Evolutionary conservation across 92 coral and sea anemone genomes (phyloP).

Genomic region (Palythoa grandis): DNA sequence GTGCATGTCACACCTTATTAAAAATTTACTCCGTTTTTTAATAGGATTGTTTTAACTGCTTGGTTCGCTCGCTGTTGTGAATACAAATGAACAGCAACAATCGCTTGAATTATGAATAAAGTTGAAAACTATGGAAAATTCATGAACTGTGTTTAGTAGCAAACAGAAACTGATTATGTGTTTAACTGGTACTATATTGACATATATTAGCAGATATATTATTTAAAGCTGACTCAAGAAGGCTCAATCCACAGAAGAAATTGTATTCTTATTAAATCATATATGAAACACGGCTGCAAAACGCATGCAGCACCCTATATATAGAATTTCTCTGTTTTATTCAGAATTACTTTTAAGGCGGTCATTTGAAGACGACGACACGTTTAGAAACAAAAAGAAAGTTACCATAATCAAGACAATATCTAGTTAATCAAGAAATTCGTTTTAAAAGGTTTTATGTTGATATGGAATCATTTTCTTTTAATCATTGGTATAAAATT

Average conservation of each 20-base stretch:
- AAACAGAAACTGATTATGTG: too few species aligned
- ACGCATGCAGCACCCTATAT: too few species aligned
- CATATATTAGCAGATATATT: neutral
- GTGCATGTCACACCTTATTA: neutral
- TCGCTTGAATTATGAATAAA: neutral
- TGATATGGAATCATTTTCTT: too few species aligned
- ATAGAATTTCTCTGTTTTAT: too few species aligned
- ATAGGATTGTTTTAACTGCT: neutral
- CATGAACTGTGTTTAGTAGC: neutral
- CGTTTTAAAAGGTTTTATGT: too few species aligned
- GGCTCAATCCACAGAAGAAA: neutral
- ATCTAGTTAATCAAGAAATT: too few species aligned
- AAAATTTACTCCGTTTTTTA: slow-evolving; percentile 14
- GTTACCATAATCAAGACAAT: too few species aligned
- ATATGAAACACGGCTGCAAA: too few species aligned
- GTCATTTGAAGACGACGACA: too few species aligned
- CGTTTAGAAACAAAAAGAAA: too few species aligned
- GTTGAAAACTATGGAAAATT: neutral
- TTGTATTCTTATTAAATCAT: neutral
- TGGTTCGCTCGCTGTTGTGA: neutral
- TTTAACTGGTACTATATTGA: neutral
- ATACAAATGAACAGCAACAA: neutral
- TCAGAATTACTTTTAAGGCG: too few species aligned
- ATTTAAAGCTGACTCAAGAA: neutral
- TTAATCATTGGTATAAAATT: too few species aligned